phyloP scores from a whole-genome alignment of 2,797 vertebrate species.

The Tolypeutes matacus region DNA sequence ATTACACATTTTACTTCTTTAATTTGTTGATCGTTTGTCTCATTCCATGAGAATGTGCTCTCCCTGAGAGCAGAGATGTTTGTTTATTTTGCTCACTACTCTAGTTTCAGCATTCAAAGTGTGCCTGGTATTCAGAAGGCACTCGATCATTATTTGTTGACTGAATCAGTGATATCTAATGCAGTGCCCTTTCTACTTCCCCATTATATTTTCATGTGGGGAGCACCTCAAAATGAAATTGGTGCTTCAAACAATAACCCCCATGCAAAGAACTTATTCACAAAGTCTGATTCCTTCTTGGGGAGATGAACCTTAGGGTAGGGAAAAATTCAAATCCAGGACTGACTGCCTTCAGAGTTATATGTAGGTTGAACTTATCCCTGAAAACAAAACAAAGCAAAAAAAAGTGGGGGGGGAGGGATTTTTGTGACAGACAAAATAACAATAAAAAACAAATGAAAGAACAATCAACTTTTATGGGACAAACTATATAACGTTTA shows the following conservation, averaged over 20 bases:
- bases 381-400: not conserved
- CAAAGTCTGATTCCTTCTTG: not conserved
- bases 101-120: not conserved
- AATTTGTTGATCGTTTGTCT: not conserved
- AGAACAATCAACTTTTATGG: not conserved
- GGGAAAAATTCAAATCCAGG: not conserved
- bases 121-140: not conserved
- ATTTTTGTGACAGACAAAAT: not conserved
- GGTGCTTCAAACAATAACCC: not conserved
- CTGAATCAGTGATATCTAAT: not conserved
- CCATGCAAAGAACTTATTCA: not conserved
- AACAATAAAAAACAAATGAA: not conserved
- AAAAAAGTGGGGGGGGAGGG: too few relatives aligned
- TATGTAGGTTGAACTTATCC: not conserved
- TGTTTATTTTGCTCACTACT: not conserved
- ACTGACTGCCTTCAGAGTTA: not conserved
- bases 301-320: not conserved
- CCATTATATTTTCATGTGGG: not conserved
- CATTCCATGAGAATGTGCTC: not conserved
- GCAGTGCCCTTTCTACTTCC: not conserved
- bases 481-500: not conserved
- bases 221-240: not conserved
- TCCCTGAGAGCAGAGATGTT: not conserved
- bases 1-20: not conserved
- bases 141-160: not conserved